Evolutionary conservation across 2,113 vertebrate genomes (phyloP).

Genomic region (Andinoacara biseriatus): DNA sequence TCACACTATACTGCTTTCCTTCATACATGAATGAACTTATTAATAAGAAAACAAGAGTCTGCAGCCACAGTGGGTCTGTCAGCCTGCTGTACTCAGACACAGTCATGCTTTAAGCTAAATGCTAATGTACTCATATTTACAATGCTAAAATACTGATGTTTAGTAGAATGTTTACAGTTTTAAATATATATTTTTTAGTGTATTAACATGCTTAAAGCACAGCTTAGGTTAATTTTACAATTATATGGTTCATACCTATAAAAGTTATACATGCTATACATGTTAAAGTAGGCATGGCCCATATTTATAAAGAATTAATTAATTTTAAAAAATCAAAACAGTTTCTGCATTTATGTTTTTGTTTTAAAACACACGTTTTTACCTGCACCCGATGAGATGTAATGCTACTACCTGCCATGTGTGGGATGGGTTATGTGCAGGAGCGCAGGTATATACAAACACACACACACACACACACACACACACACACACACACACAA

Average conservation of each 20-base stretch:
- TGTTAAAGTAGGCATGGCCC: too few species aligned
- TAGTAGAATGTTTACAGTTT: not conserved
- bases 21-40: constrained; percentile 38
- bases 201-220: not conserved
- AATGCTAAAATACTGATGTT: not conserved
- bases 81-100: not conserved
- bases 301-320: too few species aligned
- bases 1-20: constrained; percentile 25
- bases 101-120: not conserved
- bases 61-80: not conserved
- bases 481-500: too few species aligned
- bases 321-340: too few species aligned
- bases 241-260: not conserved
- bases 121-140: not conserved
- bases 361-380: too few species aligned
- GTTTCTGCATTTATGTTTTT: too few species aligned
- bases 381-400: too few species aligned
- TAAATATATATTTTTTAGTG: not conserved
- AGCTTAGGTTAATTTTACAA: not conserved
- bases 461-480: too few species aligned
- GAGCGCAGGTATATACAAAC: too few species aligned
- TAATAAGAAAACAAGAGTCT: constrained; percentile 15
- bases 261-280: not conserved
- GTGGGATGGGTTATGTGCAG: too few species aligned
- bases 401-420: not conserved